These are phyloP conservation scores for Tychaedon coryphoeus DNA, from an alignment of 2,113 vertebrate genomes.

Conservation along the genomic window DNA sequence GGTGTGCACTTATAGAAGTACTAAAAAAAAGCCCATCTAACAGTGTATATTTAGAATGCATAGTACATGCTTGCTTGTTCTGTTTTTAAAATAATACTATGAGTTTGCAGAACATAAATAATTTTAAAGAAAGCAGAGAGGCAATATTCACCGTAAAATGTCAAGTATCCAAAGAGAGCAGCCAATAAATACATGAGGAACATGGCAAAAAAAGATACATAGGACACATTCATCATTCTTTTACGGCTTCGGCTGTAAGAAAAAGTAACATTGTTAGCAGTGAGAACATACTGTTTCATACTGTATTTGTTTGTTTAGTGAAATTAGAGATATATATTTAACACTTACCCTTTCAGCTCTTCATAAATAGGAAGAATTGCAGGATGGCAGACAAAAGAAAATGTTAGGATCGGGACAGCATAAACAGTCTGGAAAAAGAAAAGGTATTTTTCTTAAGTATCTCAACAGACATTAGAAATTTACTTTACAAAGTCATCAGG, in stretches of 20 bases:
- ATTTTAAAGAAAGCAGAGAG: background rate
- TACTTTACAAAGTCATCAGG: background rate
- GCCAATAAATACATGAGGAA: slow-evolving; percentile 97
- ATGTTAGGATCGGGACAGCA: slow-evolving; percentile 92
- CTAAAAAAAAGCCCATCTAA: background rate
- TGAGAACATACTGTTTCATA: background rate
- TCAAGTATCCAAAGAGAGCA: slow-evolving; percentile 96
- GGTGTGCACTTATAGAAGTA: background rate
- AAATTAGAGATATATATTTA: background rate
- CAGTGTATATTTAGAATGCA: background rate
- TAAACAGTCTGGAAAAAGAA: slow-evolving; percentile 89
- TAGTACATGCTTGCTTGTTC: background rate
- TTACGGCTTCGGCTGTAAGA: slow-evolving; percentile 84
- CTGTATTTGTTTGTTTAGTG: background rate
- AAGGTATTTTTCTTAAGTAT: background rate
- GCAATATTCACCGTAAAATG: slow-evolving; percentile 86
- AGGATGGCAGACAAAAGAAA: slow-evolving; percentile 97
- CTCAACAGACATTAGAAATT: background rate
- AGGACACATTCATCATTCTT: slow-evolving; percentile 96
- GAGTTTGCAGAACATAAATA: background rate
- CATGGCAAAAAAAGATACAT: slow-evolving; percentile 95
- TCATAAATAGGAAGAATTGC: slow-evolving; percentile 96
- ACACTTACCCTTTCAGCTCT: slow-evolving; percentile 91
- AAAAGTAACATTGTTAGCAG: slow-evolving; percentile 7
- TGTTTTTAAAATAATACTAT: background rate